Evolutionary conservation across 2,113 vertebrate species (phyloP).

Genomic region (Sula dactylatra): DNA sequence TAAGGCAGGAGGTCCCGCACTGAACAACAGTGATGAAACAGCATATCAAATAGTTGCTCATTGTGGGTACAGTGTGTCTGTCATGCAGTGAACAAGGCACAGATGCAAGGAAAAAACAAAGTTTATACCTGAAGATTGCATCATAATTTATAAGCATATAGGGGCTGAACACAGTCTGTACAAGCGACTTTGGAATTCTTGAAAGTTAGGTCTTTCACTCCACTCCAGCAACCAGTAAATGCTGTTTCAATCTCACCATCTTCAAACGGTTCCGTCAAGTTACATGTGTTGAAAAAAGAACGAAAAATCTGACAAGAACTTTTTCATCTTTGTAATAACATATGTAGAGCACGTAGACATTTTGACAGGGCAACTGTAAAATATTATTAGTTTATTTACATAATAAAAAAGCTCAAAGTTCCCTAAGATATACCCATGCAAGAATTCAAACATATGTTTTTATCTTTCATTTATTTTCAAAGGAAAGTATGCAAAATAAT

Average conservation of each 20-base stretch:
- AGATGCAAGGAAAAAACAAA: background rate
- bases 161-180: background rate
- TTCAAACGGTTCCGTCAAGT: background rate
- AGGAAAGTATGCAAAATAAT: background rate
- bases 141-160: background rate
- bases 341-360: background rate
- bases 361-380: background rate
- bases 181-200: background rate
- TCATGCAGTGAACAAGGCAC: background rate
- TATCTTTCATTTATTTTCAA: background rate
- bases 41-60: fast-evolving
- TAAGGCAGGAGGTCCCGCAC: background rate
- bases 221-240: background rate
- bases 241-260: background rate
- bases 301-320: background rate
- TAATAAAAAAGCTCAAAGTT: background rate
- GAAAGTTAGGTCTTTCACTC: background rate
- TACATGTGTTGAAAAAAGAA: background rate
- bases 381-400: background rate
- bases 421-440: background rate
- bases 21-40: background rate
- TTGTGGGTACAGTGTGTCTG: background rate
- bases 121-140: background rate
- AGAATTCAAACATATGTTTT: background rate
- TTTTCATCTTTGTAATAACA: background rate